Base-by-base conservation (phyloP, 2,888 invertebrate species). In the Ditula angustiorana region DNA sequence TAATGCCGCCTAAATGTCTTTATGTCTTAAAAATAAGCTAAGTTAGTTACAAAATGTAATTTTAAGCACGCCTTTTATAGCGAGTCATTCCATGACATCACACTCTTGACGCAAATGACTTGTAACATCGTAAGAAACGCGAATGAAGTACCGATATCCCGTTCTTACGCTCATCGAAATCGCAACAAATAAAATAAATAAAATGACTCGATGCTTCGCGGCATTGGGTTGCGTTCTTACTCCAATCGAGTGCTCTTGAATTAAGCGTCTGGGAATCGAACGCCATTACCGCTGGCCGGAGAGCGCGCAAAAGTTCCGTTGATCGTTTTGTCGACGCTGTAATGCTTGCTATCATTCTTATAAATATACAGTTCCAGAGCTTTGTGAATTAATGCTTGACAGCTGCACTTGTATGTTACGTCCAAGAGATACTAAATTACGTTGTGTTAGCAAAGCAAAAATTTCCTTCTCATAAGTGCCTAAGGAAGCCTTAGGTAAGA, bases 171-270 rank as follows among this genome's bases (percentile, higher is more conserved):
- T 64, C 63, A 61, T 61, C 44, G 52, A 59, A 64, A 59, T 64
- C 53, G 53, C 64, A 64, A 52, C 35, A 46, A 64, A 59, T 64
- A 59, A 59, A 64, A 64, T 64, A 64, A 64, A 64, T 59, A 53
- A 64, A 59, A 59, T 52, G 46, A 64, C n/a, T 58, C 58, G 37
- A 59, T 58, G 41, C 28, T 64, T 61, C 50, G 44, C 50, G 30
- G 49, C 52, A 24, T 58, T 64, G 63, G 67, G 74, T 66, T 69
- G 71, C 70, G 61, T 50, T 67, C 69, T 71, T 71, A 71, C 74
- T 78, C 72, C 66, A 72, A 66, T 74, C 67, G 72, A 85, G 79
- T 66, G 78, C 78, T 68, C 83, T 84, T 74, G 79, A 81, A 64
- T 64, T 64, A 64, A 64, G 59, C 64, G 58, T 58, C 58, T 63